Evolutionary conservation across 1,140 invertebrate species (phyloP), one percentile per base, ranked within the genome.

Genomic region (Pseudachorutes palmiensis): DNA sequence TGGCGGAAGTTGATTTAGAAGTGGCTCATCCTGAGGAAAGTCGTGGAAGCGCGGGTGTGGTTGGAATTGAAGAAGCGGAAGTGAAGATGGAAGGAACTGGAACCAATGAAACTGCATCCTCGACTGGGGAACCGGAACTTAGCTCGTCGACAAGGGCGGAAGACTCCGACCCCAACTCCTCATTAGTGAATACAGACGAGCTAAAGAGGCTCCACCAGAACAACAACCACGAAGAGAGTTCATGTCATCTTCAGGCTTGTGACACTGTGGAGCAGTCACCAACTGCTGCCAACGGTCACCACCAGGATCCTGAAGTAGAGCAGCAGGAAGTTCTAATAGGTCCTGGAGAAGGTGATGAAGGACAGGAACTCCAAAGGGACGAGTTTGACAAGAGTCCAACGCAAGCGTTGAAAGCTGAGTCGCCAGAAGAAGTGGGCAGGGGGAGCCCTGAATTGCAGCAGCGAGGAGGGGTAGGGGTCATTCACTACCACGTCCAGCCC

Each of bases 21-120:
- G 51, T 16, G 24, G 24, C 51, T 55, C 51, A 55, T 55, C 51
- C 51, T 55, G 24, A 55, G 24, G 51, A 55, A 24, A 55, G 24
- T 55, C 24, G 51, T 19, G 24, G 5, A 55, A 24, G 19, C 19
- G 36, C 5, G 19, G 51, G 51, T 16, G 24, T 9, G 24, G 51
- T 22, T 55, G 51, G 24, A 55, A 16, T 12, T 14, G 24, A 55
- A 12, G 51, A 55, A 55, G 51, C 5, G 12, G 51, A 16, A 12
- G 24, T 12, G 24, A 55, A 24, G 14, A 26, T 9, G 24, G 24
- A 22, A 14, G 51, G 24, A 55, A 19, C 51, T 24, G 51, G 51
- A 55, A 26, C 51, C 36, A 9, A 45, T 19, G 36, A 55, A 55
- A 19, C 51, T 5, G 51, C 51, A 45, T 45, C 36, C 36, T 9